A percentile compares a stretch with the other conserved stretches of the same genome.
phyloP scores from a whole-genome alignment of 2,888 invertebrate species.

The Drosophila algonquin region DNA sequence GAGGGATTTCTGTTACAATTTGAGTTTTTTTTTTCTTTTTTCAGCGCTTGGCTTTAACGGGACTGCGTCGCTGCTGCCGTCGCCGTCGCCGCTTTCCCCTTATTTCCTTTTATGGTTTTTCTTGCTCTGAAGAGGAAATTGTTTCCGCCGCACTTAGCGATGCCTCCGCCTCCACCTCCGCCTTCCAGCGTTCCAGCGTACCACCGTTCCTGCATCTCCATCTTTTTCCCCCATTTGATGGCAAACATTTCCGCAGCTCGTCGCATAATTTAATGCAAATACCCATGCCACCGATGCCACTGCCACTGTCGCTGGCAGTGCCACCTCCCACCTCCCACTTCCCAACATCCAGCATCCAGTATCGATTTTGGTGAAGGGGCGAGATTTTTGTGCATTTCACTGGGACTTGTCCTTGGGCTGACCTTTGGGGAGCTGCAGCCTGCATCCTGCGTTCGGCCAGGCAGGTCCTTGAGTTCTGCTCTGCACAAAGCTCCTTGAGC shows the following conservation, averaged over 20 bases:
- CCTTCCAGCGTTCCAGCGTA: constrained; percentile 17
- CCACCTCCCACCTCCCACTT: background rate
- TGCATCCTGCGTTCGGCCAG: constrained; percentile 11
- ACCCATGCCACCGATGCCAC: constrained; percentile 16
- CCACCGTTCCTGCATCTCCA: constrained; percentile 8
- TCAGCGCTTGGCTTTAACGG: constrained; percentile 9
- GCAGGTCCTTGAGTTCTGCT: constrained; percentile 25
- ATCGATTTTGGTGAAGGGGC: constrained; percentile 70
- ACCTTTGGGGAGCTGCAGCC: constrained; percentile 54
- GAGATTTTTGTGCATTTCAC: constrained; percentile 66
- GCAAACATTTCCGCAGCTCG: constrained; percentile 79
- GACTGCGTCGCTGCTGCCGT: constrained; percentile 17
- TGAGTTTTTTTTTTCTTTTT: constrained; percentile 36
- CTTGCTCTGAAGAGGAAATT: constrained; percentile 77
- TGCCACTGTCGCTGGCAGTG: constrained; percentile 1
- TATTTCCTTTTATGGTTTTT: constrained; percentile 72
- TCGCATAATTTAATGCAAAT: constrained; percentile 78
- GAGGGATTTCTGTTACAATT: constrained; percentile 78
- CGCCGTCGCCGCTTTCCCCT: constrained; percentile 19
- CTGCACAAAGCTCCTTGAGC: constrained; percentile 26
- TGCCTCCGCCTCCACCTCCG: constrained; percentile 43
- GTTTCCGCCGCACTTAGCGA: constrained; percentile 80
- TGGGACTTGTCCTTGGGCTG: constrained; percentile 64
- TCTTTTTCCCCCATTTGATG: constrained; percentile 57
- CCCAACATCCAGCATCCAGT: constrained; percentile 39